Evolutionary conservation across 2,888 invertebrate species (phyloP), one percentile per base, ranked within the genome.

Genomic region (Xylophagus ater): DNA sequence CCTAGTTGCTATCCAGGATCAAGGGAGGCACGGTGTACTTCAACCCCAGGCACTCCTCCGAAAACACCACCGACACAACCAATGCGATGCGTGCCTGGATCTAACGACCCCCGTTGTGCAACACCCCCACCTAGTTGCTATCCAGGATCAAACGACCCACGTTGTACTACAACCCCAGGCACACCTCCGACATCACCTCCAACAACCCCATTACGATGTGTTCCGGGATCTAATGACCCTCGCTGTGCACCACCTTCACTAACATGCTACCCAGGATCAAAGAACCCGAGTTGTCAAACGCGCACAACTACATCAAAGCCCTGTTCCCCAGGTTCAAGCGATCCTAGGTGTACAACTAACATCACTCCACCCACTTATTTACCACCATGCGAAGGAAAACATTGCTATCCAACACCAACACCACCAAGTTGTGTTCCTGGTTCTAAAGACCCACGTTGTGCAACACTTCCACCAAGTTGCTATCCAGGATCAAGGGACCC

Each of bases 201-300:
- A 0, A 59, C 57, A 14, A 42, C 51, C 2, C 42, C 42, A 44
- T 47, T 34, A 37, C 46, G 17, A 2, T 51, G 30, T 29, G 58
- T 58, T 41, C 56, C 59, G 0, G 50, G 62, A 9, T 66, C 64
- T 20, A 57, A 55, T 0, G 51, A 51, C 46, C 60, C 64, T 1
- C 49, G 60, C 20, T 65, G 65, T 34, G n/a, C 40, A 14, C 20
- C 33, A 47, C 47, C 49, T 1, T 39, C 44, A n/a, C 52, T 56
- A 4, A 45, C 45, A 1, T 60, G 60, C 41, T 56, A 51, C 24
- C 59, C 59, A 4, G 60, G 59, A 18, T 51, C 51, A 4, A 51
- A 47, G 0, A 57, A 59, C 40, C 52, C 55, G 4, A 34, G 51
- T 10, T 55, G 55, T 28, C 54, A 55, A 4, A 58, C 47, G 42